phyloP scores from a whole-genome alignment of 1,140 invertebrate genomes.

The Apis dorsata region DNA sequence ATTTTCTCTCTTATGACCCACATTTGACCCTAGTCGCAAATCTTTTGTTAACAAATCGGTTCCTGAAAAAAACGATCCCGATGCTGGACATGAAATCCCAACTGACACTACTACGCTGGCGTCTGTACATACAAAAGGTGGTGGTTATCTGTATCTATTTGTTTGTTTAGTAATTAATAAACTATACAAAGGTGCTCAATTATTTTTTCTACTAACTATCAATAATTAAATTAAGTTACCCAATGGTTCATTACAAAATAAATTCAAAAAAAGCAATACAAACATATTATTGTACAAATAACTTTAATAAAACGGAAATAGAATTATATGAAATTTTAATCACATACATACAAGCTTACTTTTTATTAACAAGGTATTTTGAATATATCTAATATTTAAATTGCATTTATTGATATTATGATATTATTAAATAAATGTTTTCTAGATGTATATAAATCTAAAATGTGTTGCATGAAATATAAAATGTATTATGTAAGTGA shows the following conservation, averaged over 20 bases:
- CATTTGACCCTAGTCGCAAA: slow-evolving; percentile 70
- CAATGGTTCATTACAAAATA: slow-evolving; percentile 15
- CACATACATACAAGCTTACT: background rate
- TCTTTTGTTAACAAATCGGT: slow-evolving; percentile 66
- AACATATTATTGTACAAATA: slow-evolving; percentile 31
- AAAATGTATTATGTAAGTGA: slow-evolving; percentile 11
- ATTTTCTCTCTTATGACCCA: slow-evolving; percentile 75
- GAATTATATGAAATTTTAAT: slow-evolving; percentile 16
- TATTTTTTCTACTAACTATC: slow-evolving; percentile 49
- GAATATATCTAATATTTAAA: slow-evolving; percentile 2
- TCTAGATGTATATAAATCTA: slow-evolving; percentile 18
- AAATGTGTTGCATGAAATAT: slow-evolving; percentile 18
- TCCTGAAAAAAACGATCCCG: slow-evolving; percentile 53
- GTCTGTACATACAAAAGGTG: slow-evolving; percentile 49
- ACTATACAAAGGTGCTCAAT: slow-evolving; percentile 48
- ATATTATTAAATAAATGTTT: slow-evolving; percentile 18
- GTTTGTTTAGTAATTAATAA: slow-evolving; percentile 40
- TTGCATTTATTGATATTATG: slow-evolving; percentile 15
- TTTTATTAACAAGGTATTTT: slow-evolving; percentile 5
- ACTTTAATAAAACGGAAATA: slow-evolving; percentile 35
- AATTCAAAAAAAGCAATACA: slow-evolving; percentile 32
- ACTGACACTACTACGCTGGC: slow-evolving; percentile 43
- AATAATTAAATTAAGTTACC: slow-evolving; percentile 44
- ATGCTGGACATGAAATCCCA: slow-evolving; percentile 45
- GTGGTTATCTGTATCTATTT: slow-evolving; percentile 48